Evolutionary conservation across 2,888 invertebrate species (phyloP).

Genomic region (Euzetes globulus): DNA sequence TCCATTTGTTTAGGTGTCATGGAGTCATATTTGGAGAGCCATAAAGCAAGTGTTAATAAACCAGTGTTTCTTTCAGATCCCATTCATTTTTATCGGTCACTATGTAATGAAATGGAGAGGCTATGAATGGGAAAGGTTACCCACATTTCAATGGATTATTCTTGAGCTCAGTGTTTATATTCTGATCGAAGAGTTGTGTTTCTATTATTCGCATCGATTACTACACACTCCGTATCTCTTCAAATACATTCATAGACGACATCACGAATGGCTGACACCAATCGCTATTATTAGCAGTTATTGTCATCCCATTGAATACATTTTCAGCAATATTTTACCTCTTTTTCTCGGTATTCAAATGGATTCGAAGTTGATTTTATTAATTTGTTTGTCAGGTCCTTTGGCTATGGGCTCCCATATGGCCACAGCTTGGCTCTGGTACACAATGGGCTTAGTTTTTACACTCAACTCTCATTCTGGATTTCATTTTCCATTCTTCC

Average conservation of each 20-base stretch:
- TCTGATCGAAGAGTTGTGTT: slow-evolving; percentile 68
- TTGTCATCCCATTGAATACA: slow-evolving; percentile 66
- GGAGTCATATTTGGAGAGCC: slow-evolving; percentile 51
- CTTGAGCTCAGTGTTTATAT: slow-evolving; percentile 65
- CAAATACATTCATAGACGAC: slow-evolving; percentile 72
- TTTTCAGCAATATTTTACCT: slow-evolving; percentile 68
- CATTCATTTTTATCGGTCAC: neutral
- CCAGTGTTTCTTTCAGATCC: slow-evolving; percentile 62
- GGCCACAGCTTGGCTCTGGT: slow-evolving; percentile 60
- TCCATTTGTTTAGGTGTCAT: slow-evolving; percentile 44
- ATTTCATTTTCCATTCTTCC: slow-evolving; percentile 75
- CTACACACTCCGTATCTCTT: slow-evolving; percentile 66
- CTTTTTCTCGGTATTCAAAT: slow-evolving; percentile 53
- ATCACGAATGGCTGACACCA: slow-evolving; percentile 82
- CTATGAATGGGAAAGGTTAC: slow-evolving; percentile 48
- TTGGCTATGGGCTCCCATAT: slow-evolving; percentile 46
- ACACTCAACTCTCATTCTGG: slow-evolving; percentile 76
- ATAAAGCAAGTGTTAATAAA: slow-evolving; percentile 64
- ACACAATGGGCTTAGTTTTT: slow-evolving; percentile 64
- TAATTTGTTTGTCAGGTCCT: slow-evolving; percentile 46
- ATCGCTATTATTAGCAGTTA: slow-evolving; percentile 73
- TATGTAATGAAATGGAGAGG: neutral
- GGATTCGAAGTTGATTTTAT: neutral
- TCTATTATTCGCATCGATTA: slow-evolving; percentile 72
- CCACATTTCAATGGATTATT: slow-evolving; percentile 68